Evolutionary conservation across 2,888 invertebrate genomes (phyloP).

Genomic region (Pycnomerus fuliginosus): DNA sequence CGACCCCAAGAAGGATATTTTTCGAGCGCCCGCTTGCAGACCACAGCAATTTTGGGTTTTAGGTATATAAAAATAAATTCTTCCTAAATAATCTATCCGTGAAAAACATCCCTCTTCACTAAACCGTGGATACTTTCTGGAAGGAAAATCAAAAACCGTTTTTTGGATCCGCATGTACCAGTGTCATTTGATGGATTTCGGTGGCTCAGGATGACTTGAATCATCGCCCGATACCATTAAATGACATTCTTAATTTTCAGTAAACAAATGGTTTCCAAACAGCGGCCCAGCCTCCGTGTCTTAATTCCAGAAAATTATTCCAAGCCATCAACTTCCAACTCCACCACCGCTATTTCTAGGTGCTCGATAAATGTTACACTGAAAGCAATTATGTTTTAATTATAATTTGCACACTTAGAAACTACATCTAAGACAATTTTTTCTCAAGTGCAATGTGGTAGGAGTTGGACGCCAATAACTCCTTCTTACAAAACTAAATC

Average conservation of each 20-base stretch:
- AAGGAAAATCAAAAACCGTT: slow-evolving; percentile 41
- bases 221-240: slow-evolving; percentile 49
- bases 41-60: slow-evolving; percentile 24
- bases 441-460: slow-evolving; percentile 33
- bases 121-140: slow-evolving; percentile 18
- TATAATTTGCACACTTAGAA: slow-evolving; percentile 41
- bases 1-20: slow-evolving; percentile 19
- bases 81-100: slow-evolving; percentile 9
- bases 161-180: slow-evolving; percentile 33
- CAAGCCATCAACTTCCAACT: too few species aligned
- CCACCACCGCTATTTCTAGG: too few species aligned
- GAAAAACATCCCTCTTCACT: slow-evolving; percentile 20
- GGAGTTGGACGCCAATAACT: too few species aligned
- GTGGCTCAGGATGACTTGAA: slow-evolving; percentile 49
- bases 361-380: slow-evolving; percentile 40
- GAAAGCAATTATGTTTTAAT: too few species aligned
- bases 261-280: slow-evolving; percentile 35
- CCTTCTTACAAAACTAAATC: too few species aligned
- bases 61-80: slow-evolving; percentile 24
- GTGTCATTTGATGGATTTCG: slow-evolving; percentile 43
- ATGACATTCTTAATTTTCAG: slow-evolving; percentile 29
- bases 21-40: slow-evolving; percentile 18
- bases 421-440: slow-evolving; percentile 34
- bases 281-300: slow-evolving; percentile 49
- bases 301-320: slow-evolving; percentile 33